phyloP scores from a whole-genome alignment of 92 coral and sea anemone genomes.

The Epizoanthus stellaris region DNA sequence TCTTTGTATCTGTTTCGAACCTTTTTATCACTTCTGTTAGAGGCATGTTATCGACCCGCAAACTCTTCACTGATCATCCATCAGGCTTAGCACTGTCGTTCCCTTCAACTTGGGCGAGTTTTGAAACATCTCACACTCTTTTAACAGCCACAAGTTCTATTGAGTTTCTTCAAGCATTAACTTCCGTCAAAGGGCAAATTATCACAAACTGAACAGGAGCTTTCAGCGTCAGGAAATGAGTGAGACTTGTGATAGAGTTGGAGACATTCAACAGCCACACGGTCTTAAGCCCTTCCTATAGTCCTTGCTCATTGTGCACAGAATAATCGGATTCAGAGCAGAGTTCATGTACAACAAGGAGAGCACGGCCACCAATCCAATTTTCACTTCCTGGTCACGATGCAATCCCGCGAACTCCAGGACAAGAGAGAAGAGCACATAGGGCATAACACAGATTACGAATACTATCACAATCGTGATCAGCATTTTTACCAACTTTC shows the following conservation, averaged over 20 bases:
- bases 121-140: too few species aligned
- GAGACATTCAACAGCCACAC: conserved; percentile 65
- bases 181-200: conserved; percentile 33
- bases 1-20: neutral
- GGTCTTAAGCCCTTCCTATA: conserved; percentile 84
- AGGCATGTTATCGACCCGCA: neutral
- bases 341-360: conserved; percentile 89
- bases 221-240: neutral
- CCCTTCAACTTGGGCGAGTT: neutral
- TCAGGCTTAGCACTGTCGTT: neutral
- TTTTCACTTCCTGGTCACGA: conserved; percentile 48
- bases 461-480: conserved; percentile 90
- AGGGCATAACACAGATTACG: conserved; percentile 86
- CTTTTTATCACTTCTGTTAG: conserved; percentile 12
- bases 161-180: conserved; percentile 9
- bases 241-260: conserved; percentile 7
- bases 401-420: conserved; percentile 72
- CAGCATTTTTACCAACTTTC: conserved; percentile 93
- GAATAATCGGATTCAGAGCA: conserved; percentile 91
- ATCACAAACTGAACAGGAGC: neutral
- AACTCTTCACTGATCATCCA: too few species aligned
- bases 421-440: conserved; percentile 63
- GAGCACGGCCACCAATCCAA: conserved; percentile 77
- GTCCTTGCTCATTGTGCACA: conserved; percentile 97
- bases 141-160: neutral